phyloP scores from a whole-genome alignment of 2,113 vertebrate genomes.

The Pampusana beccarii region DNA sequence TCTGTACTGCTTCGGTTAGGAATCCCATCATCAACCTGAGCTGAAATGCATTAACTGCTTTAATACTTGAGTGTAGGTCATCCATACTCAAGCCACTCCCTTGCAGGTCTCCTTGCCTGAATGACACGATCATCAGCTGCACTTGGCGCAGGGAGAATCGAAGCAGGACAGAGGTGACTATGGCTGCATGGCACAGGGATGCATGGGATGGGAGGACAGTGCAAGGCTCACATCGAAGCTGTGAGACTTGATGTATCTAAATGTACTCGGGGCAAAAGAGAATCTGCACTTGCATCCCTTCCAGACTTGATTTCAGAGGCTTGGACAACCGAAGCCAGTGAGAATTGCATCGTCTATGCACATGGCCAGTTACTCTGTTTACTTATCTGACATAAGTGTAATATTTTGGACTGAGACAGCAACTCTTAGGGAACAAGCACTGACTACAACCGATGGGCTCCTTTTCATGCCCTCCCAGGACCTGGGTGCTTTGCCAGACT shows the following conservation, averaged over 20 bases:
- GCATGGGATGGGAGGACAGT: background rate
- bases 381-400: background rate
- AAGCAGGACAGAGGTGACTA: background rate
- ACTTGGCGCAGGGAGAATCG: rapidly evolving
- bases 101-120: background rate
- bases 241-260: background rate
- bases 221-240: background rate
- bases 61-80: background rate
- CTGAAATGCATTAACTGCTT: background rate
- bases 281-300: background rate
- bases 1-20: background rate
- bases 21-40: background rate
- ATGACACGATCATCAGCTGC: background rate
- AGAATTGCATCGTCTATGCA: background rate
- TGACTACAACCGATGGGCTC: background rate
- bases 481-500: background rate
- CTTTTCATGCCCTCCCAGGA: background rate
- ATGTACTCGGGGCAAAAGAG: background rate
- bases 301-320: background rate
- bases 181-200: rapidly evolving
- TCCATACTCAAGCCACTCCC: background rate
- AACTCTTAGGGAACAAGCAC: background rate
- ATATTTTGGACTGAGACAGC: background rate
- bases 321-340: background rate
- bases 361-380: background rate